Evolutionary conservation across 2,888 invertebrate species (phyloP).

Genomic region (Pseudoips prasinana): DNA sequence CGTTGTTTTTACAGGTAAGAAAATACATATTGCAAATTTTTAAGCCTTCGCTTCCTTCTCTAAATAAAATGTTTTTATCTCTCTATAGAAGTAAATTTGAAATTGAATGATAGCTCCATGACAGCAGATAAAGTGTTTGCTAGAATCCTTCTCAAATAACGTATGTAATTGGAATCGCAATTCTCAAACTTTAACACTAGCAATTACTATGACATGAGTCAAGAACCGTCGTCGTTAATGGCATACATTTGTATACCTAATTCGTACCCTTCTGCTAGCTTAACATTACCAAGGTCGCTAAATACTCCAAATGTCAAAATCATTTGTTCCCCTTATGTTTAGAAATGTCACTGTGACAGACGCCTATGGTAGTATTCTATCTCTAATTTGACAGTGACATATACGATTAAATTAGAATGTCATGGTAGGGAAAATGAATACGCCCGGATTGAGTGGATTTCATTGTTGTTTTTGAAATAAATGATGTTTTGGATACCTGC

Average conservation of each 20-base stretch:
- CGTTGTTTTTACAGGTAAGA: constrained; percentile 1
- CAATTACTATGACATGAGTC: background rate
- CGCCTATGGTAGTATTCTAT: constrained; percentile 74
- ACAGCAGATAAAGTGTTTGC: too few relatives aligned
- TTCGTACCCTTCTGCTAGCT: constrained; percentile 50
- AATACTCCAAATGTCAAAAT: constrained; percentile 74
- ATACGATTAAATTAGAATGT: constrained; percentile 75
- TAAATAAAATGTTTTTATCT: too few relatives aligned
- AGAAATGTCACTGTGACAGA: constrained; percentile 76
- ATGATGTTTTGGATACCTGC: constrained; percentile 31
- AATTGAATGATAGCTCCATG: too few relatives aligned
- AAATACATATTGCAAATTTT: too few relatives aligned
- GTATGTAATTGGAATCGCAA: background rate
- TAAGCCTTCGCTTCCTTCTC: too few relatives aligned
- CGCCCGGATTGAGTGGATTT: constrained; percentile 50
- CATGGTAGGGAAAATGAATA: constrained; percentile 64
- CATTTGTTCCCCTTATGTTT: constrained; percentile 75
- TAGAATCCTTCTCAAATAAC: background rate
- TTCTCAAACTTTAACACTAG: background rate
- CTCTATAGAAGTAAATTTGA: too few relatives aligned
- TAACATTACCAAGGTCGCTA: constrained; percentile 66
- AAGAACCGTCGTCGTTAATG: background rate
- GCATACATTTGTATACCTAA: too few relatives aligned
- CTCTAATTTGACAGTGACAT: constrained; percentile 77
- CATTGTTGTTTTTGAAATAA: constrained; percentile 39